Percentiles rank a stretch among this genome's conserved stretches.
These are phyloP conservation scores for Nyctibius grandis DNA, from an alignment of 2,797 vertebrate genomes.

Conservation along the genomic window DNA sequence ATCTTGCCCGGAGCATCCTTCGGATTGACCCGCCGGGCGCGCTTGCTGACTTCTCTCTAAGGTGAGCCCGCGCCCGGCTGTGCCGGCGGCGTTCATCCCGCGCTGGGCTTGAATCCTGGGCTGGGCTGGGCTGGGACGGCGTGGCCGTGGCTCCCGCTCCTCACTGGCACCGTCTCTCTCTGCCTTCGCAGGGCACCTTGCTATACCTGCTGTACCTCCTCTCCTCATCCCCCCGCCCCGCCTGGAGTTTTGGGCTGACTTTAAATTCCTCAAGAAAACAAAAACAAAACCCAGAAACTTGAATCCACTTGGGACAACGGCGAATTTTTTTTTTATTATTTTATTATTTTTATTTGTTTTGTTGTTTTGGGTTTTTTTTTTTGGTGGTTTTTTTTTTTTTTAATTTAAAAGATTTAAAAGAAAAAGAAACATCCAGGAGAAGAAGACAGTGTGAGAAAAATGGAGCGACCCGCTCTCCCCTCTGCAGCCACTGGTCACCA, in stretches of 20 bases:
- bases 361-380: background rate
- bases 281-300: conserved; percentile 58
- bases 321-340: conserved; percentile 17
- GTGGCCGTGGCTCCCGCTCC: background rate
- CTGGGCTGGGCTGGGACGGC: background rate
- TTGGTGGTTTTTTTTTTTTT: conserved; percentile 31
- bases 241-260: conserved; percentile 48
- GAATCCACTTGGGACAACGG: conserved; percentile 32
- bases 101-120: background rate
- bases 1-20: conserved; percentile 98
- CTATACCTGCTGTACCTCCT: conserved; percentile 46
- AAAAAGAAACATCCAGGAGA: conserved; percentile 51
- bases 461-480: conserved; percentile 50
- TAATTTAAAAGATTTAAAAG: conserved; percentile 38
- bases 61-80: conserved; percentile 48
- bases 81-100: background rate
- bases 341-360: conserved; percentile 13
- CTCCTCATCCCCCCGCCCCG: background rate
- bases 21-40: conserved; percentile 84
- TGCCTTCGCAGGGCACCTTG: conserved; percentile 40
- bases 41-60: conserved; percentile 76
- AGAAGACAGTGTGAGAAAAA: conserved; percentile 60
- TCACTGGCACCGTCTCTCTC: background rate
- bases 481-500: conserved; percentile 43
- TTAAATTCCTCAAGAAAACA: conserved; percentile 38